Conservation (phyloP, 2,797 vertebrate genomes). For the Myotis pilosus region DNA sequence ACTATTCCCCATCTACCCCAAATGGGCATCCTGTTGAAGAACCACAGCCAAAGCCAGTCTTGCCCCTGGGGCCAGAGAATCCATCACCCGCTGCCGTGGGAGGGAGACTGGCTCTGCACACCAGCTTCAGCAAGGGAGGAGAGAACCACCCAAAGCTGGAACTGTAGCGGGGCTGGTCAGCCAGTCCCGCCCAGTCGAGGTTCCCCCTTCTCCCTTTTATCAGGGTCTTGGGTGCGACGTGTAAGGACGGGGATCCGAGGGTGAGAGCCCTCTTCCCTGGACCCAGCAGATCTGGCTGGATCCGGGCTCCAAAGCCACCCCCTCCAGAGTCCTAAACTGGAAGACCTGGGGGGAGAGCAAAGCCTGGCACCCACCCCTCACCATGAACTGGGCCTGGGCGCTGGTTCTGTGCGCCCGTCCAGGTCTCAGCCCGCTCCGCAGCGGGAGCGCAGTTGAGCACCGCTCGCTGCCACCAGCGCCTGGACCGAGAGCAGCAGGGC, state of each 20-base stretch:
- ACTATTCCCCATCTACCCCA: neutral
- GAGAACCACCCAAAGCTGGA: neutral
- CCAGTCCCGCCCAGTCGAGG: neutral
- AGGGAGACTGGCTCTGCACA: neutral
- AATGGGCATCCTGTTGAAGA: neutral
- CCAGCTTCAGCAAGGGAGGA: neutral
- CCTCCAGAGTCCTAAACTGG: neutral
- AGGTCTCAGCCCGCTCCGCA: neutral
- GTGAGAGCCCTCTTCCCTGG: neutral
- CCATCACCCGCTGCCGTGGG: too few species aligned
- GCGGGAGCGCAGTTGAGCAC: neutral
- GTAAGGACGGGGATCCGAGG: neutral
- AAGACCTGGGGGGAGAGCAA: neutral
- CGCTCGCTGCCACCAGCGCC: too few species aligned
- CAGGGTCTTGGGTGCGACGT: neutral
- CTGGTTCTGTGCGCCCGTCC: neutral
- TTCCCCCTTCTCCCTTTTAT: neutral
- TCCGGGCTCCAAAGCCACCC: neutral
- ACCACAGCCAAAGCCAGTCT: neutral
- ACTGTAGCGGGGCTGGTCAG: accelerated
- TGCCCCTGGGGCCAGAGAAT: neutral
- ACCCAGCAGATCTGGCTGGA: neutral
- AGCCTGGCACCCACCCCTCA: neutral
- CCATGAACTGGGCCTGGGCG: neutral
- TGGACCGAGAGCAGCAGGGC: accelerated